A percentile compares a stretch with the other conserved stretches of the same genome.
Conservation (phyloP, 2,797 vertebrate genomes). For the Sebastiscus tertius region DNA sequence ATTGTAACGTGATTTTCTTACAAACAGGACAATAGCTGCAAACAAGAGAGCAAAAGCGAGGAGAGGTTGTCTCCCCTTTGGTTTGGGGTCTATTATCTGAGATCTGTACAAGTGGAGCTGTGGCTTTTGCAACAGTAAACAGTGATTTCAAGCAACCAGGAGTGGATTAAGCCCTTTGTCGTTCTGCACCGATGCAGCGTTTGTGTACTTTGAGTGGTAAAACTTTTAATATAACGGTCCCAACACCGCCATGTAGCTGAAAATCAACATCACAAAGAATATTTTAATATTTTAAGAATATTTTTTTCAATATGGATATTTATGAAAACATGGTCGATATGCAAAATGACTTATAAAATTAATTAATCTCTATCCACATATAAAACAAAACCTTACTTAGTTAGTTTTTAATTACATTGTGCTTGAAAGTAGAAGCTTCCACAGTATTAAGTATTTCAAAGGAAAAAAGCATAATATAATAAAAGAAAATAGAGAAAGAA, state of each 20-base stretch:
- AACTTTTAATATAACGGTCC: background rate
- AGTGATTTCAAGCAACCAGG: conserved; percentile 54
- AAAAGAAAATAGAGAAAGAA: background rate
- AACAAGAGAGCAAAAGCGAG: conserved; percentile 75
- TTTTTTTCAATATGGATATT: background rate
- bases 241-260: fast-evolving
- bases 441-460: background rate
- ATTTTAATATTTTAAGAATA: background rate
- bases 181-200: background rate
- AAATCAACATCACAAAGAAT: background rate
- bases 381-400: background rate
- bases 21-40: conserved; percentile 83
- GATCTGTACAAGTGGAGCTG: conserved; percentile 67
- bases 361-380: background rate
- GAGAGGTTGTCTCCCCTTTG: conserved; percentile 78
- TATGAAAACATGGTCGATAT: background rate
- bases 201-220: background rate
- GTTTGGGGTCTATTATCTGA: conserved; percentile 74
- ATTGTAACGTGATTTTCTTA: conserved; percentile 78
- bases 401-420: too few relatives aligned
- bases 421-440: background rate
- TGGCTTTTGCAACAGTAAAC: conserved; percentile 59
- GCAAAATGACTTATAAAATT: background rate
- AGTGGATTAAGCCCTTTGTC: conserved; percentile 35
- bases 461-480: background rate